Evolutionary conservation across 2,888 invertebrate genomes (phyloP).

Genomic region (Elaeidobius kamerunicus): DNA sequence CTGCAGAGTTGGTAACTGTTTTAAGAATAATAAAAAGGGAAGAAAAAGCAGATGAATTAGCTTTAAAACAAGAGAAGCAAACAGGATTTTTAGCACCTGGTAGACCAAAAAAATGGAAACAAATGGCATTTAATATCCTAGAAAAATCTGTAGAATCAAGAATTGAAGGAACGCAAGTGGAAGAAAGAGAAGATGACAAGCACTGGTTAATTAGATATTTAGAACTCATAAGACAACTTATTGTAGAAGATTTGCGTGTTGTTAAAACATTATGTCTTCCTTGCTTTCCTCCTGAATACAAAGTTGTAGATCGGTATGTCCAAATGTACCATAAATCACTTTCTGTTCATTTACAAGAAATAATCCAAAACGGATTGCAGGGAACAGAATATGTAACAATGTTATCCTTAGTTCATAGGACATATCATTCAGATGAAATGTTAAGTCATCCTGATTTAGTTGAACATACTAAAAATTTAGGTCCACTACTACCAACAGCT

Average conservation of each 20-base stretch:
- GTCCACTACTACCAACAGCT: slow-evolving; percentile 73
- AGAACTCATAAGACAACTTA: slow-evolving; percentile 79
- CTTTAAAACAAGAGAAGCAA: slow-evolving; percentile 70
- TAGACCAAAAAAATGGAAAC: slow-evolving; percentile 88
- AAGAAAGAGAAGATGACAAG: slow-evolving; percentile 86
- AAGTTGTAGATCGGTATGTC: slow-evolving; percentile 88
- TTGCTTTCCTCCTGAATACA: slow-evolving; percentile 93
- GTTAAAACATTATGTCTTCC: slow-evolving; percentile 87
- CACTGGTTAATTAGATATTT: slow-evolving; percentile 95
- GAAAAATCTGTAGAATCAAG: slow-evolving; percentile 76
- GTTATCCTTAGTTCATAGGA: slow-evolving; percentile 88
- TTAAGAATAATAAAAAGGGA: slow-evolving; percentile 95
- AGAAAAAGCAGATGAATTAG: slow-evolving; percentile 90
- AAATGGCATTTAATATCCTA: slow-evolving; percentile 79
- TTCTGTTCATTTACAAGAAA: slow-evolving; percentile 78
- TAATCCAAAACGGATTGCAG: slow-evolving; percentile 84
- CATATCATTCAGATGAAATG: slow-evolving; percentile 83
- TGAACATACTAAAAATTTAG: slow-evolving; percentile 53
- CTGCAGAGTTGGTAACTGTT: slow-evolving; percentile 93
- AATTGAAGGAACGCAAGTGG: slow-evolving; percentile 93
- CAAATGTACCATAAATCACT: slow-evolving; percentile 91
- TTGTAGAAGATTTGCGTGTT: slow-evolving; percentile 87
- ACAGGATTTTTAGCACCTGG: slow-evolving; percentile 93
- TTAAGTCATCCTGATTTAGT: slow-evolving; percentile 81
- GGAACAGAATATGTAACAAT: slow-evolving; percentile 96